A percentile compares a stretch with the other conserved stretches of the same genome.
Conservation (phyloP, 2,113 vertebrate genomes). For the Marmota flaviventris region DNA sequence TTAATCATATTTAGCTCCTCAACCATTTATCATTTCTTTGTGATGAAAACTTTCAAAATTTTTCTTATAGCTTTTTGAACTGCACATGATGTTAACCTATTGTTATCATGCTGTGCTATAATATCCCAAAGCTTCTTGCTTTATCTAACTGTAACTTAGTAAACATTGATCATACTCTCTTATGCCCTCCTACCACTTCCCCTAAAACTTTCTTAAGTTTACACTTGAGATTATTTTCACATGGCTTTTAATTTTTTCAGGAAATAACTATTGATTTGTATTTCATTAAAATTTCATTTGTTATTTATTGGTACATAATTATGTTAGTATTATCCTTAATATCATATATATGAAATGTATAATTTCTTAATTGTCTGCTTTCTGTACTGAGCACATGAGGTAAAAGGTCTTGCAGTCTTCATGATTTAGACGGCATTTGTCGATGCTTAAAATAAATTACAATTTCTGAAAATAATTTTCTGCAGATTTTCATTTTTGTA, state of each 20-base stretch:
- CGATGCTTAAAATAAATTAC: conserved; percentile 51
- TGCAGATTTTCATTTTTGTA: conserved; percentile 58
- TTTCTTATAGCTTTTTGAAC: neutral
- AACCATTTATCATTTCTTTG: neutral
- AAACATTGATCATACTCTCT: neutral
- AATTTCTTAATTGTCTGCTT: neutral
- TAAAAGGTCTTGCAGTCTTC: conserved; percentile 9
- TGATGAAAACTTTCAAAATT: neutral
- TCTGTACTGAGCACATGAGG: neutral
- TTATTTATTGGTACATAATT: neutral
- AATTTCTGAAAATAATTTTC: conserved; percentile 69
- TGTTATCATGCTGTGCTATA: neutral
- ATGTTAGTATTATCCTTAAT: neutral
- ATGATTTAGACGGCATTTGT: conserved; percentile 50
- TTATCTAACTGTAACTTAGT: neutral
- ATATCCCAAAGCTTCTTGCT: neutral
- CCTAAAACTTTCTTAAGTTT: neutral
- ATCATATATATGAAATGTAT: conserved; percentile 30
- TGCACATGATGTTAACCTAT: neutral
- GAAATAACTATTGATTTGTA: neutral
- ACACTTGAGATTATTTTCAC: neutral
- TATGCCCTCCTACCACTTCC: neutral
- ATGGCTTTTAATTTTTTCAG: neutral
- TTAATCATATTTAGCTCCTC: neutral
- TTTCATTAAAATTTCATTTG: conserved; percentile 27